phyloP scores from a whole-genome alignment of 2,888 invertebrate genomes.

The Microplitis manilae region DNA sequence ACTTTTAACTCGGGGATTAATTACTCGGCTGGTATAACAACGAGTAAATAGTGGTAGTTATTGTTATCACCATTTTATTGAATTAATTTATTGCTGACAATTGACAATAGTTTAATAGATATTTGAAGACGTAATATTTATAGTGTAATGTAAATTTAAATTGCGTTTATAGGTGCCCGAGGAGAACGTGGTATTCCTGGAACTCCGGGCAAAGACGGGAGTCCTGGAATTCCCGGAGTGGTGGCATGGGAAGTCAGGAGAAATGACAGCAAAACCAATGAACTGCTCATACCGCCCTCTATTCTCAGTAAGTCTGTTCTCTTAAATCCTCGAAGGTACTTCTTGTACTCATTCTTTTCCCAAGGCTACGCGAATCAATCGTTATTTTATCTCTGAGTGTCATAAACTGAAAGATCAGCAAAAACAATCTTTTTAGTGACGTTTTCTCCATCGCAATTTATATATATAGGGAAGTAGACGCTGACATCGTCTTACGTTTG shows the following conservation, averaged over 20 bases:
- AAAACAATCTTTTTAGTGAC: background rate
- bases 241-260: constrained; percentile 79
- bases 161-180: constrained; percentile 72
- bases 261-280: constrained; percentile 75
- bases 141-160: constrained; percentile 3
- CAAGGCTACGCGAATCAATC: background rate
- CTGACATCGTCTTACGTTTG: background rate
- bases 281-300: constrained; percentile 88
- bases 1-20: background rate
- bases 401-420: constrained; percentile 19
- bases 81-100: too few relatives aligned
- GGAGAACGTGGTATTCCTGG: constrained; percentile 81
- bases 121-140: background rate
- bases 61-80: too few relatives aligned
- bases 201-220: constrained; percentile 74
- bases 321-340: background rate
- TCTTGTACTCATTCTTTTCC: constrained; percentile 3
- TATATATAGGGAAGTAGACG: background rate
- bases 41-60: too few relatives aligned
- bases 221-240: constrained; percentile 86
- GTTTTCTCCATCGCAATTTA: background rate
- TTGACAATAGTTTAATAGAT: too few relatives aligned
- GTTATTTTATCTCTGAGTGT: constrained; percentile 4
- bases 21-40: too few relatives aligned
- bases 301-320: constrained; percentile 77